These are phyloP conservation scores for Hanleya hanleyi DNA, from an alignment of 2,888 invertebrate species.

Conservation along the genomic window DNA sequence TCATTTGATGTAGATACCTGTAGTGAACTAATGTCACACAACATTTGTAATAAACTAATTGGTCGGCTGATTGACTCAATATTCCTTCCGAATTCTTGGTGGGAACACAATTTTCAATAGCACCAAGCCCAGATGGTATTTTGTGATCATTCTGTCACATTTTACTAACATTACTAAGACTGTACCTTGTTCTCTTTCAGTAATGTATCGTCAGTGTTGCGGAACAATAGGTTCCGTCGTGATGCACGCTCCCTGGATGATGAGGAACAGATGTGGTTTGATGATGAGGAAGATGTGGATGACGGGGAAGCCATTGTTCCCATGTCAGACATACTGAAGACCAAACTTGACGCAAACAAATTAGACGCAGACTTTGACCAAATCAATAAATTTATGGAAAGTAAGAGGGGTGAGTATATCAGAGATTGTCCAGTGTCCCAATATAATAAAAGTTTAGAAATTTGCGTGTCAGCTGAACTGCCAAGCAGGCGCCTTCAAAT, in stretches of 20 bases:
- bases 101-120: no score
- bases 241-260: constrained; percentile 96
- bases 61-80: no score
- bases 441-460: no score
- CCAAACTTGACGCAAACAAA: constrained; percentile 78
- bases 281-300: constrained; percentile 85
- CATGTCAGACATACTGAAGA: constrained; percentile 76
- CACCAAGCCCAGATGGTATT: neutral
- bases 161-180: no score
- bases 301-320: constrained; percentile 69
- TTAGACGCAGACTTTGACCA: constrained; percentile 79
- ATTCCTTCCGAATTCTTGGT: no score
- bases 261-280: constrained; percentile 99
- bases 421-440: no score
- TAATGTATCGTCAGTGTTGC: constrained; percentile 86
- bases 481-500: no score
- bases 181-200: constrained; percentile 28
- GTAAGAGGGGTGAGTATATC: constrained; percentile 77
- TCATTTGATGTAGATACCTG: no score
- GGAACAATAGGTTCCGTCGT: constrained; percentile 83
- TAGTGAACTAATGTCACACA: no score
- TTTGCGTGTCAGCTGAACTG: no score
- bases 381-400: constrained; percentile 81
- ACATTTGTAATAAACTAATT: no score
- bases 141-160: neutral